phyloP scores from a whole-genome alignment of 1,140 invertebrate genomes.

The Drosophila punjabiensis region DNA sequence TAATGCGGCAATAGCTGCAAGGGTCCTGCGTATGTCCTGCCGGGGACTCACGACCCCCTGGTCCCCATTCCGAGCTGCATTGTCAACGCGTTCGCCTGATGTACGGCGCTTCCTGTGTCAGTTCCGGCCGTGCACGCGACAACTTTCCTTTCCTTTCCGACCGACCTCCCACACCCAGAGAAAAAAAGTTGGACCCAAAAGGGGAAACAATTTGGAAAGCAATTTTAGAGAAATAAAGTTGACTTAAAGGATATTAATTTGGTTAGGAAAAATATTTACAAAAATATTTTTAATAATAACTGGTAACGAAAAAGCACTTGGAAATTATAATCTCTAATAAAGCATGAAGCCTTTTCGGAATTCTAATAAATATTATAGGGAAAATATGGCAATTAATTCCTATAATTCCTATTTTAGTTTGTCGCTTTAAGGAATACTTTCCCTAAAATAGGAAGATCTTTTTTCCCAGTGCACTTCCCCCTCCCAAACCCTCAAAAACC shows the following conservation, averaged over 20 bases:
- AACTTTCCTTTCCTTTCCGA: conserved; percentile 61
- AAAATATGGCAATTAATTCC: too few relatives aligned
- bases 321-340: too few relatives aligned
- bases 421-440: not conserved
- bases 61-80: conserved; percentile 48
- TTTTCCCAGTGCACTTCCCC: not conserved
- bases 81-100: conserved; percentile 83
- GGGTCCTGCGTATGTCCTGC: conserved; percentile 65
- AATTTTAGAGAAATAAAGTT: conserved; percentile 3
- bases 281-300: not conserved
- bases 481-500: conserved; percentile 4
- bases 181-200: not conserved
- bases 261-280: not conserved
- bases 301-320: too few relatives aligned
- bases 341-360: too few relatives aligned
- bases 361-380: too few relatives aligned
- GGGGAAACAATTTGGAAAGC: not conserved
- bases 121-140: conserved; percentile 81
- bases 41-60: conserved; percentile 2
- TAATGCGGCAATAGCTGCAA: conserved; percentile 70
- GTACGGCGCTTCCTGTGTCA: conserved; percentile 79
- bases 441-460: rapidly evolving
- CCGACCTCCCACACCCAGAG: conserved; percentile 3
- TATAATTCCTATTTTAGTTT: too few relatives aligned
- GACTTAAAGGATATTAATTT: too few relatives aligned